phyloP scores from a whole-genome alignment of 2,888 invertebrate species.

The Tipula vernalis region DNA sequence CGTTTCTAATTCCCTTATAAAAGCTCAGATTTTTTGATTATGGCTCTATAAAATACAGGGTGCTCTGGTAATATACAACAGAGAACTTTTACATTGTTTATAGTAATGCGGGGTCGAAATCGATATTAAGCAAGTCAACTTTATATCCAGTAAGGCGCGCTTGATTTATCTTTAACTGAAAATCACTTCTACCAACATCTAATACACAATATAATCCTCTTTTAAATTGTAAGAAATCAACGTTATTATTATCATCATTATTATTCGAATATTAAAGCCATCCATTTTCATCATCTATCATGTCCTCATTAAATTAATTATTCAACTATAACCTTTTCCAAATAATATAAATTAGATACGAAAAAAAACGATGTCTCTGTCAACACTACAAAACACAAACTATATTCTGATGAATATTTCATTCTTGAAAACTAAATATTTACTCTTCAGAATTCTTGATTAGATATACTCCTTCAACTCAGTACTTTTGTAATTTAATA shows the following conservation, averaged over 20 bases:
- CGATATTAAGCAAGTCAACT: no score
- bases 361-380: not conserved
- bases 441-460: not conserved
- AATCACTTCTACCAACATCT: not conserved
- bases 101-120: no score
- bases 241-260: not conserved
- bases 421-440: not conserved
- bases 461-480: not conserved
- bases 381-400: not conserved
- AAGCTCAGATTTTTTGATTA: no score
- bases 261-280: not conserved
- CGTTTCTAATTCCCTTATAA: no score
- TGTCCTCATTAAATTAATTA: not conserved
- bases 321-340: not conserved
- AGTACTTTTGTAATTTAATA: not conserved
- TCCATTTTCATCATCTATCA: not conserved
- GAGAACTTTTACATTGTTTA: not conserved
- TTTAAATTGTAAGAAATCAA: not conserved
- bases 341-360: not conserved
- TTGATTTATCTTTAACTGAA: no score
- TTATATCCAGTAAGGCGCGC: no score
- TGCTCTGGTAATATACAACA: no score
- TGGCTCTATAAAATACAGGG: no score
- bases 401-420: not conserved
- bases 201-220: not conserved